These are phyloP conservation scores for Xanthorhoe designata DNA, from an alignment of 2,888 invertebrate species.

Conservation along the genomic window DNA sequence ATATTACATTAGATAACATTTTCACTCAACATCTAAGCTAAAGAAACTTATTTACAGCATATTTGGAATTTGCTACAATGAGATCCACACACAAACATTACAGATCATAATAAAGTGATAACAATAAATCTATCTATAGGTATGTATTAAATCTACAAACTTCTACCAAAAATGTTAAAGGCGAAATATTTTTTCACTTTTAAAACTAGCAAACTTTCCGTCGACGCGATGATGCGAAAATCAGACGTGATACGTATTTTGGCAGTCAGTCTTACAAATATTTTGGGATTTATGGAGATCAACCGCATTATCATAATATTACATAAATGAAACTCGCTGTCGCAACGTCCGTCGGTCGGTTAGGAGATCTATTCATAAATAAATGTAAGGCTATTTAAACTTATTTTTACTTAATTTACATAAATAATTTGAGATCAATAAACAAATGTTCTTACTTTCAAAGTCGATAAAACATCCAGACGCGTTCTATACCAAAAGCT, in stretches of 20 bases:
- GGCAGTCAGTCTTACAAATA: conserved; percentile 64
- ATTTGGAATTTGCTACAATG: conserved; percentile 69
- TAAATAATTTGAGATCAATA: conserved; percentile 84
- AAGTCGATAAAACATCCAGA: conserved; percentile 41
- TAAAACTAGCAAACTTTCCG: conserved; percentile 30
- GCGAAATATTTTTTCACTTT: conserved; percentile 23
- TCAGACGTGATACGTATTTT: conserved; percentile 39
- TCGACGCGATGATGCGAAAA: conserved; percentile 28
- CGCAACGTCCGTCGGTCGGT: conserved; percentile 22
- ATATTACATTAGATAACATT: conserved; percentile 77
- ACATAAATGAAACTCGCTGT: conserved; percentile 49
- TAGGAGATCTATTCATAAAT: conserved; percentile 60
- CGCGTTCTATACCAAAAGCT: conserved; percentile 27
- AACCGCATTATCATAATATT: conserved; percentile 53
- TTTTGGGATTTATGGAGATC: conserved; percentile 76
- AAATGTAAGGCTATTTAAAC: conserved; percentile 69
- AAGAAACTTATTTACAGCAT: conserved; percentile 47
- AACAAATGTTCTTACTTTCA: conserved; percentile 57
- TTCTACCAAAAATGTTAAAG: conserved; percentile 32
- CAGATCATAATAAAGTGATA: conserved; percentile 35
- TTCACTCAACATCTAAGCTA: conserved; percentile 58
- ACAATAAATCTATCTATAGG: conserved; percentile 32
- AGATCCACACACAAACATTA: conserved; percentile 72
- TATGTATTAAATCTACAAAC: conserved; percentile 20
- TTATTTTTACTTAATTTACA: conserved; percentile 63